phyloP scores from a whole-genome alignment of 2,797 vertebrate genomes.

The Microctenopoma lineatum region DNA sequence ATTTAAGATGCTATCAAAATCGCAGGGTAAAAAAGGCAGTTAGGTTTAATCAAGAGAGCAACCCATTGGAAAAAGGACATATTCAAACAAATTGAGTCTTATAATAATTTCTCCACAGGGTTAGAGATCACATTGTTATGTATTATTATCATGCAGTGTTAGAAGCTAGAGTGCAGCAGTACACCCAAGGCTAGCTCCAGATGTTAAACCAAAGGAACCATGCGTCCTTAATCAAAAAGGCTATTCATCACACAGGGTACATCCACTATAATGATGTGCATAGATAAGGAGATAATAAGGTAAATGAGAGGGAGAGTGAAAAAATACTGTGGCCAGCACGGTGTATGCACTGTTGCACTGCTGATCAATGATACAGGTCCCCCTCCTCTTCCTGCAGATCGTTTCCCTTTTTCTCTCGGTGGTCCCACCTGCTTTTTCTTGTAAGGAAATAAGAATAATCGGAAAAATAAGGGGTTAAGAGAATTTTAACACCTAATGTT shows the following conservation, averaged over 20 bases:
- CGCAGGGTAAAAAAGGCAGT: not conserved
- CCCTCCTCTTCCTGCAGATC: slow-evolving; percentile 51
- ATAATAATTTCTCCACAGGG: slow-evolving; percentile 20
- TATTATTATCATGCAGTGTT: slow-evolving; percentile 19
- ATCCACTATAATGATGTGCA: slow-evolving; percentile 73
- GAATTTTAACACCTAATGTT: not conserved
- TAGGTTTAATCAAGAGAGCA: slow-evolving; percentile 7
- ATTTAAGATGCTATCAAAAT: not conserved
- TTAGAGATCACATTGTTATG: slow-evolving; percentile 39
- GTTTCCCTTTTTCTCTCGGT: slow-evolving; percentile 13
- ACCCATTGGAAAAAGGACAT: slow-evolving; percentile 21
- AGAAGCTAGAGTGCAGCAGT: slow-evolving; percentile 36
- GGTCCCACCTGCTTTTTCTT: not conserved
- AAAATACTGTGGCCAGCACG: slow-evolving; percentile 68
- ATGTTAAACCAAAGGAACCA: slow-evolving; percentile 69
- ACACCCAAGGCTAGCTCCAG: slow-evolving; percentile 47
- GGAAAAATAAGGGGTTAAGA: not conserved
- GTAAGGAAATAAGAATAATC: not conserved
- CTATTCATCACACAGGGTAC: slow-evolving; percentile 75
- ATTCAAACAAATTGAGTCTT: slow-evolving; percentile 14
- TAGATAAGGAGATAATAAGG: slow-evolving; percentile 79
- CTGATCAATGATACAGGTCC: slow-evolving; percentile 74
- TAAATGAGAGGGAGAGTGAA: slow-evolving; percentile 79
- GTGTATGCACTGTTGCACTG: slow-evolving; percentile 73
- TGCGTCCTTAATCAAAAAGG: slow-evolving; percentile 74